Conservation (phyloP, 2,888 invertebrate species). For the Hypolimnas misippus region DNA sequence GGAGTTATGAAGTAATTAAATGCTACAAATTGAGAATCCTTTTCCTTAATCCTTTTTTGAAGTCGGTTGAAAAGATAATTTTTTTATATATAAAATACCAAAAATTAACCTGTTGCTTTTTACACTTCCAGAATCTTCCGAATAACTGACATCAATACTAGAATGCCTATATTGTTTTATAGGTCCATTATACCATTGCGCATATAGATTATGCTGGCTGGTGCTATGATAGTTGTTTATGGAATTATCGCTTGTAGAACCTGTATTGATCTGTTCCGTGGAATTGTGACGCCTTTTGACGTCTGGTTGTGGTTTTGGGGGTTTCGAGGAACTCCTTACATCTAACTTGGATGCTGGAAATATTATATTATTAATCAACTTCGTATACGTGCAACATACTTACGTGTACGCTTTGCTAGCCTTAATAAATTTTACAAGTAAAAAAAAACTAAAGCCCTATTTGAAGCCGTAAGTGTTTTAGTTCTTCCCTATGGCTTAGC, state of each 20-base stretch:
- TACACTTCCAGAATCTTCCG: slow-evolving; percentile 88
- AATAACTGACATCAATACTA: slow-evolving; percentile 82
- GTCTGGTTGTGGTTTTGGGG: slow-evolving; percentile 79
- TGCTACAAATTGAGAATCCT: too few relatives aligned
- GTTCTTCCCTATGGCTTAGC: too few relatives aligned
- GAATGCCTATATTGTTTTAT: slow-evolving; percentile 66
- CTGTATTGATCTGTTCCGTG: slow-evolving; percentile 67
- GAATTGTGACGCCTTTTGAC: slow-evolving; percentile 83
- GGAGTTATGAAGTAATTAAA: too few relatives aligned
- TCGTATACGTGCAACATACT: too few relatives aligned
- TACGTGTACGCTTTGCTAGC: too few relatives aligned
- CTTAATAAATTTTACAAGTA: too few relatives aligned
- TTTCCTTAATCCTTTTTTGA: too few relatives aligned
- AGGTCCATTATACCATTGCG: slow-evolving; percentile 68
- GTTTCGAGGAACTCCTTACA: slow-evolving; percentile 66
- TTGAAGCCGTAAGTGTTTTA: too few relatives aligned
- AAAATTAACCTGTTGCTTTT: slow-evolving; percentile 81
- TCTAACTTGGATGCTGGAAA: slow-evolving; percentile 68
- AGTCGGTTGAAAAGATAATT: too few relatives aligned
- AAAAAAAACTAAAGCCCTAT: too few relatives aligned
- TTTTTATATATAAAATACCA: too few relatives aligned
- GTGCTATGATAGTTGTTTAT: slow-evolving; percentile 70
- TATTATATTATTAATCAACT: neutral
- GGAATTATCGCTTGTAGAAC: slow-evolving; percentile 57
- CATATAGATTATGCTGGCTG: slow-evolving; percentile 71